Conservation (phyloP, 1,140 invertebrate genomes). For the Papilio glaucus region DNA sequence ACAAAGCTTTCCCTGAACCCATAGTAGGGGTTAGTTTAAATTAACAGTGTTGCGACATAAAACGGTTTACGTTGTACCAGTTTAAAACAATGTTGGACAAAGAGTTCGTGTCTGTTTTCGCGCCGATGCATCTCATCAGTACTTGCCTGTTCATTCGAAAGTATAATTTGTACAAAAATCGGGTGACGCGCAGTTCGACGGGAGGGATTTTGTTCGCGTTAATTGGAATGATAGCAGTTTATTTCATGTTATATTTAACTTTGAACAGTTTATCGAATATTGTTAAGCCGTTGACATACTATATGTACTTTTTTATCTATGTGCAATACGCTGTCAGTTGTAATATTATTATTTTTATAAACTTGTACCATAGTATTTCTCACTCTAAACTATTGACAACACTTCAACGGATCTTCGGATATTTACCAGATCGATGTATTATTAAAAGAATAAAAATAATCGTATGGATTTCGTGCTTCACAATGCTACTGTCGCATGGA, state of each 20-base stretch:
- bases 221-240: background rate
- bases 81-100: background rate
- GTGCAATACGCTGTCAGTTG: background rate
- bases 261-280: background rate
- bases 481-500: background rate
- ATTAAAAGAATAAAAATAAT: background rate
- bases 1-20: no score
- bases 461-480: background rate
- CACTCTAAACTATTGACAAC: background rate
- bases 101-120: background rate
- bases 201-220: background rate
- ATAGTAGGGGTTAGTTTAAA: no score
- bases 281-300: background rate
- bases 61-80: background rate
- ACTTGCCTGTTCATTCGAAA: background rate
- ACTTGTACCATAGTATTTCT: background rate
- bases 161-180: background rate
- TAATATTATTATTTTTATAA: background rate
- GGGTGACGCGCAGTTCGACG: background rate
- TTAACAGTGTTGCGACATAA: no score
- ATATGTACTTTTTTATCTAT: background rate
- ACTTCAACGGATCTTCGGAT: background rate
- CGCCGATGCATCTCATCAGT: background rate
- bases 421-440: background rate
- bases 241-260: background rate